These are phyloP conservation scores for Drosophila mayaguana DNA, from an alignment of 2,888 invertebrate species.

Conservation along the genomic window DNA sequence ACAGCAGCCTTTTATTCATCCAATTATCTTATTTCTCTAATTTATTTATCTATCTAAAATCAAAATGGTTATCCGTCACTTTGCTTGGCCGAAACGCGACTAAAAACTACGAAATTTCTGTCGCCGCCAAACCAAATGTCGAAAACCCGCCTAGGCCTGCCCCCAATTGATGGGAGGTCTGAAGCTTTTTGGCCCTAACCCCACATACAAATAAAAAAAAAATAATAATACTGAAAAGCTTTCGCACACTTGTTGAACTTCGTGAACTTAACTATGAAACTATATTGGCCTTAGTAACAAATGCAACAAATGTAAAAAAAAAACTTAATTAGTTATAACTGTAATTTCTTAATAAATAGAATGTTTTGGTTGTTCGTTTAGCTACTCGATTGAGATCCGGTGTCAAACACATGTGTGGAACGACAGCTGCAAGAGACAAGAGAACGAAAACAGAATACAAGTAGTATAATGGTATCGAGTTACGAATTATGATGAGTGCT, in stretches of 20 bases:
- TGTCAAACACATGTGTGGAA: neutral
- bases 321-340: neutral
- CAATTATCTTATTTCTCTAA: too few relatives aligned
- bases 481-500: too few relatives aligned
- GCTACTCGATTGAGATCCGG: neutral
- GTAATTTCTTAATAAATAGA: neutral
- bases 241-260: conserved; percentile 48
- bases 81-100: conserved; percentile 36
- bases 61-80: conserved; percentile 17
- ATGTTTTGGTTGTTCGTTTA: neutral
- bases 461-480: neutral
- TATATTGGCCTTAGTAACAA: neutral
- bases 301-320: neutral
- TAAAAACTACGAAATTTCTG: conserved; percentile 38
- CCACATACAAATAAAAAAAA: neutral
- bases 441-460: neutral
- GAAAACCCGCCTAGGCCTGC: neutral
- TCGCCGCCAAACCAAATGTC: conserved; percentile 24
- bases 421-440: neutral
- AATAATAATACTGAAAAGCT: conserved; percentile 25
- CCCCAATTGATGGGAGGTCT: neutral
- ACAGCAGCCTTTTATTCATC: neutral
- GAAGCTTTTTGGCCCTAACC: conserved; percentile 5
- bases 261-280: neutral
- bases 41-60: neutral